Percentiles rank a stretch among this genome's conserved stretches.
Evolutionary conservation across 1,140 invertebrate species (phyloP).

Genomic region (Aphaenogaster rudis): DNA sequence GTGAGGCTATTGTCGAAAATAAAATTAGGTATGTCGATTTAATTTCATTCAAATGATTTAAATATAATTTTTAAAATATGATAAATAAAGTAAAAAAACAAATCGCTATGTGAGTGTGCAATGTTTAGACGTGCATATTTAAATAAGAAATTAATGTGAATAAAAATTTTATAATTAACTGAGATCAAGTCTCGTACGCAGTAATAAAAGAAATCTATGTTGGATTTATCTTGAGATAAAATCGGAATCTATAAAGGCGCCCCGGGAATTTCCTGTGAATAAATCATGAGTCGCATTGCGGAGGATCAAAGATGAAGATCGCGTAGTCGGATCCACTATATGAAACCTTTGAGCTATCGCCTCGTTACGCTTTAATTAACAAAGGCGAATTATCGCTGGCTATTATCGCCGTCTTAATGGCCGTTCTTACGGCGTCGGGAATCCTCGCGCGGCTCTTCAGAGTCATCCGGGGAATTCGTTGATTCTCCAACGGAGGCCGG

Average conservation of each 20-base stretch:
- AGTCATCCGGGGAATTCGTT: conserved; percentile 76
- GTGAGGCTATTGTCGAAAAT: not conserved
- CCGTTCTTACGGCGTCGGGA: conserved; percentile 70
- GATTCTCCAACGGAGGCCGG: conserved; percentile 52
- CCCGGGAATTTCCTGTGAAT: conserved; percentile 53
- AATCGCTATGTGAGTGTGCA: not conserved
- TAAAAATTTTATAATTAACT: not conserved
- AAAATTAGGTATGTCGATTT: not conserved
- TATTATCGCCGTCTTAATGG: conserved; percentile 72
- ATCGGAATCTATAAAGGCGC: conserved; percentile 43
- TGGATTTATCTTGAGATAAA: conserved; percentile 40
- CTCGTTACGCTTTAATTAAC: conserved; percentile 72
- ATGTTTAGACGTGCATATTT: not conserved
- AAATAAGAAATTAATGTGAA: not conserved
- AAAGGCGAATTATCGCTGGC: conserved; percentile 71
- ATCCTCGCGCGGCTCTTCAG: conserved; percentile 67
- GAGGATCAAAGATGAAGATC: conserved; percentile 63
- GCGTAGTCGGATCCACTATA: conserved; percentile 39
- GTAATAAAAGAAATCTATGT: conserved; percentile 25
- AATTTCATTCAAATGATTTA: conserved; percentile 8
- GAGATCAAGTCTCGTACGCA: not conserved
- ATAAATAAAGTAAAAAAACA: not conserved
- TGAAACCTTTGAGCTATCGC: conserved; percentile 59
- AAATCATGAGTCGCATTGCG: conserved; percentile 60
- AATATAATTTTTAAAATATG: not conserved